Evolutionary conservation across 1,140 invertebrate genomes (phyloP), one percentile per base, ranked within the genome.

Genomic region (Diabrotica undecimpunctata): DNA sequence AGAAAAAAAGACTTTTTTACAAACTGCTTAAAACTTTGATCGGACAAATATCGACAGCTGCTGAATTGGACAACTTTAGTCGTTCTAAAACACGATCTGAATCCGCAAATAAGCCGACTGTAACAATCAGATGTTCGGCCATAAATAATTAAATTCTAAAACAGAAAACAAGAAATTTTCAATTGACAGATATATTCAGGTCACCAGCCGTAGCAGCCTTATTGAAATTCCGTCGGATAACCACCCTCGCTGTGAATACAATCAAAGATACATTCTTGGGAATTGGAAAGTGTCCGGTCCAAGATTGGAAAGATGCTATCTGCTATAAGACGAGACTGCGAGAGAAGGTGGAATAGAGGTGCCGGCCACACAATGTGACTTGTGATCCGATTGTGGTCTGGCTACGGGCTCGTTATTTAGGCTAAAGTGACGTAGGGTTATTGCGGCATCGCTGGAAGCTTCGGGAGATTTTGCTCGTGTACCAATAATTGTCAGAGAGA

Each of bases 361-460:
- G 56, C 56, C 11, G 56, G 50, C 14, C 59, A 39, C 59, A 25
- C 46, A 52, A 35, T 52, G 59, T 52, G 59, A 61, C 59, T 61
- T 52, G 41, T 50, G 46, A 61, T 61, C 59, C 59, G 59, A 61
- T 61, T 61, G 59, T 61, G 59, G 59, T 52, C 13, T 51, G 41
- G 46, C 50, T 12, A 2, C 41, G 10, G 38, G 41, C 41, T 37
- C 59, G 59, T 61, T 61, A 61, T 61, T 61, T 52, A 61, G 59
- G 59, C 35, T 61, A 61, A 61, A 61, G 12, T 61, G 59, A 61
- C 59, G 14, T 50, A 35, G 36, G 59, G 59, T 61, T 61, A 61
- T 61, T 61, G 41, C 59, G 59, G 46, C 41, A 25, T 12, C n/a
- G n/a, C n/a, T n/a, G 37, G 13, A n/a, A 12, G 38, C 36, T 59